Evolutionary conservation across 2,113 vertebrate species (phyloP).

Genomic region (Neomonachus schauinslandi): DNA sequence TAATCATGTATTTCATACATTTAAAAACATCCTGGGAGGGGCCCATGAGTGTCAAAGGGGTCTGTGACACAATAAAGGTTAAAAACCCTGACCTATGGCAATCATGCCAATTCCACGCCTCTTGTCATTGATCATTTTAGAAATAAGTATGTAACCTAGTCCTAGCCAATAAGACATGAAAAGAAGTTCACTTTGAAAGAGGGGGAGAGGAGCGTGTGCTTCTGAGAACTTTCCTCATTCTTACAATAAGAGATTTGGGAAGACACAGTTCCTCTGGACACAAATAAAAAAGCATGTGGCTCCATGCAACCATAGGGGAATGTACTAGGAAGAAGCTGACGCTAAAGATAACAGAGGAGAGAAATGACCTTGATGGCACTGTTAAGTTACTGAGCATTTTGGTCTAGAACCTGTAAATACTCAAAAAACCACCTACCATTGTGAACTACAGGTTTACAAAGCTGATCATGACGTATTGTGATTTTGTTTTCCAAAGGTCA

Average conservation of each 20-base stretch:
- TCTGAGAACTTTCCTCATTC: conserved; percentile 34
- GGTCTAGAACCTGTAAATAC: not conserved
- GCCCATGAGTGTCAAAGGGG: not conserved
- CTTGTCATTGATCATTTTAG: not conserved
- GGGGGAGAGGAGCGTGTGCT: not conserved
- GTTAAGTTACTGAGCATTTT: conserved; percentile 39
- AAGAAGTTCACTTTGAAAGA: conserved; percentile 40
- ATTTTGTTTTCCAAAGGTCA: conserved; percentile 27
- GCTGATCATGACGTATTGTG: not conserved
- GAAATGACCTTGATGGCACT: not conserved
- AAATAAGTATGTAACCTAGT: conserved; percentile 14
- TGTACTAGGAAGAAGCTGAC: not conserved
- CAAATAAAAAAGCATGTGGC: conserved; percentile 15
- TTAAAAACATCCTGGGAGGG: conserved; percentile 32
- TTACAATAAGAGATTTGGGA: conserved; percentile 4
- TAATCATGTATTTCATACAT: conserved; percentile 31
- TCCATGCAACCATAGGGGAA: not conserved
- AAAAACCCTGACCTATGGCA: not conserved
- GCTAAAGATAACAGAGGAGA: not conserved
- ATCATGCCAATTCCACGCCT: not conserved
- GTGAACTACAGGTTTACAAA: conserved; percentile 31
- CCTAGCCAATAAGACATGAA: conserved; percentile 32
- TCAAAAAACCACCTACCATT: not conserved
- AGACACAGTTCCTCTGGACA: not conserved
- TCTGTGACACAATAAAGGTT: conserved; percentile 44